Conservation (phyloP, 2,113 vertebrate genomes). For the Phycodurus eques region DNA sequence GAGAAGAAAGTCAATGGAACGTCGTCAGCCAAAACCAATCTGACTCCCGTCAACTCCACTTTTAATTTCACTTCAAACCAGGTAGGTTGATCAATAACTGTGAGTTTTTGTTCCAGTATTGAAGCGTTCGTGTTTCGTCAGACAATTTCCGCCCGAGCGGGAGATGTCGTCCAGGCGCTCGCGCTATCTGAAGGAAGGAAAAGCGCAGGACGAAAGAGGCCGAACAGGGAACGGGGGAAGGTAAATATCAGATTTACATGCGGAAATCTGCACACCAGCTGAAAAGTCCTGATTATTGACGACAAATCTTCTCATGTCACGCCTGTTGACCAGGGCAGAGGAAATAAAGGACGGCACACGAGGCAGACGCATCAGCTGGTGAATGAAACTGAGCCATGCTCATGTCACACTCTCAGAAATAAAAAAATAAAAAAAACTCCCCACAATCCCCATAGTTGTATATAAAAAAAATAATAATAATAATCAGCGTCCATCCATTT, state of each 20-base stretch:
- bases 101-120: background rate
- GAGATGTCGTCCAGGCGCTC: conserved; percentile 52
- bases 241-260: conserved; percentile 32
- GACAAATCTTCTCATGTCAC: conserved; percentile 55
- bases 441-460: no score
- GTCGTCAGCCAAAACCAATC: conserved; percentile 1
- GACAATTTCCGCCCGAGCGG: conserved; percentile 51
- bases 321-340: conserved; percentile 76
- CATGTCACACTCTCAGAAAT: conserved; percentile 2
- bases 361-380: conserved; percentile 76
- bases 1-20: conserved; percentile 2
- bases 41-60: conserved; percentile 45
- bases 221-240: conserved; percentile 71
- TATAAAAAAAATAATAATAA: no score
- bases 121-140: conserved; percentile 17
- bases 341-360: conserved; percentile 77
- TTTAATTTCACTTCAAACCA: conserved; percentile 40
- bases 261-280: no score
- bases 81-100: conserved; percentile 34
- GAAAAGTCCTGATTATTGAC: conserved; percentile 1
- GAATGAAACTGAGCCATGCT: conserved; percentile 56
- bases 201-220: conserved; percentile 67
- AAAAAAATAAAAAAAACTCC: no score
- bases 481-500: no score
- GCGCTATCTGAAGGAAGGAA: conserved; percentile 62